Conservation (phyloP, 2,888 invertebrate genomes). For the Alloplasta piceator region DNA sequence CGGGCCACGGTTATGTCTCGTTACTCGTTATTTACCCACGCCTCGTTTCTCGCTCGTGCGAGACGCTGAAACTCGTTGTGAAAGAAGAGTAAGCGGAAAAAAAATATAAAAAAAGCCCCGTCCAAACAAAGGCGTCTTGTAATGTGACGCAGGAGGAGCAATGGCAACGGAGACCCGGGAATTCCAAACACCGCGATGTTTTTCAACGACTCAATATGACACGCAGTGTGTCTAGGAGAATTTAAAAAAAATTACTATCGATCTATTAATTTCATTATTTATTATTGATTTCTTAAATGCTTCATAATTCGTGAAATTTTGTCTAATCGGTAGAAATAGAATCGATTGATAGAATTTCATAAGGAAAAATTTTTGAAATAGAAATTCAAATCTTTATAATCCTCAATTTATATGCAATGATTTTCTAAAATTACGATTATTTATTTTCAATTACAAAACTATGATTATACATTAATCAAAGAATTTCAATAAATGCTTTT, state of each 20-base stretch:
- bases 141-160: constrained; percentile 61
- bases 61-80: constrained; percentile 30
- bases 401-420: no score
- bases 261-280: background rate
- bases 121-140: constrained; percentile 73
- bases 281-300: background rate
- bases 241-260: background rate
- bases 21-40: constrained; percentile 55
- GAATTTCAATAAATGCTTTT: no score
- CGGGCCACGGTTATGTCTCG: constrained; percentile 41
- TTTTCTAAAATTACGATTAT: no score
- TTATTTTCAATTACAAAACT: no score
- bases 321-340: background rate
- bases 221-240: background rate
- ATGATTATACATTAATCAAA: no score
- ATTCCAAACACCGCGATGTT: constrained; percentile 53
- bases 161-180: constrained; percentile 46
- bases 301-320: background rate
- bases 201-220: constrained; percentile 6
- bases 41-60: constrained; percentile 27
- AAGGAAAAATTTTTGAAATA: no score
- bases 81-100: constrained; percentile 26
- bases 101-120: constrained; percentile 43
- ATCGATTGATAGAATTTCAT: background rate
- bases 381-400: no score